Base-by-base conservation (phyloP, 2,888 invertebrate genomes). In the Ecliptopera silaceata region DNA sequence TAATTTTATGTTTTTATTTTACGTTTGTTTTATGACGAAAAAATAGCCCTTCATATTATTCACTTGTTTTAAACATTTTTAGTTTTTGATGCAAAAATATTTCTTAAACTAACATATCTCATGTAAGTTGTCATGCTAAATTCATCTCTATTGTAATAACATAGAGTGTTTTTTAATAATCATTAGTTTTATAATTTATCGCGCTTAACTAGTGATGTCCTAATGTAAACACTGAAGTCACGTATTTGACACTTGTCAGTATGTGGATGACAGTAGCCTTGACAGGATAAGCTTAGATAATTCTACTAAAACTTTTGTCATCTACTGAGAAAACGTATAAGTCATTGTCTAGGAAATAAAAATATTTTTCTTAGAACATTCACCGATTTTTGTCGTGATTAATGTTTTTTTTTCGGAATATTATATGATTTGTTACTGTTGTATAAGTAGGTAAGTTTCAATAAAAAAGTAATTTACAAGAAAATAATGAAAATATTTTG, bases 211-310 rank as follows among this genome's bases (percentile, higher is more conserved):
- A 78, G 77, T 78, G 80, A 75, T 75, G 75, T 72, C 59, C 73
- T 66, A 78, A 75, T 69, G 74, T 82, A 88, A 87, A 87, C 82
- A 87, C 59, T 70, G 63, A 56, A 66, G 76, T 72, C 80, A 80
- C 84, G 83, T 81, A 82, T 80, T 70, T 74, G 73, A 74, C 72
- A 80, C 69, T 72, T 85, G 86, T 86, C 88, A 81, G 77, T 78
- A 72, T 79, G 72, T 79, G 79, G 46, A 39, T 76, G 83, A 83
- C 84, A 77, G 69, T 60, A 69, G 70, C 70, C 76, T 72, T 82
- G 86, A 88, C 80, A 80, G 70, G 66, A 76, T 88, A 88, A 89
- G 86, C 88, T 80, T 43, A 4, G 62, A 77, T 87, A 85, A 88
- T 66, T 69, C 66, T 56, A 70, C 68, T 59, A 68, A 72, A 74